phyloP scores from a whole-genome alignment of 2,888 invertebrate genomes.

The Volucella bombylans region DNA sequence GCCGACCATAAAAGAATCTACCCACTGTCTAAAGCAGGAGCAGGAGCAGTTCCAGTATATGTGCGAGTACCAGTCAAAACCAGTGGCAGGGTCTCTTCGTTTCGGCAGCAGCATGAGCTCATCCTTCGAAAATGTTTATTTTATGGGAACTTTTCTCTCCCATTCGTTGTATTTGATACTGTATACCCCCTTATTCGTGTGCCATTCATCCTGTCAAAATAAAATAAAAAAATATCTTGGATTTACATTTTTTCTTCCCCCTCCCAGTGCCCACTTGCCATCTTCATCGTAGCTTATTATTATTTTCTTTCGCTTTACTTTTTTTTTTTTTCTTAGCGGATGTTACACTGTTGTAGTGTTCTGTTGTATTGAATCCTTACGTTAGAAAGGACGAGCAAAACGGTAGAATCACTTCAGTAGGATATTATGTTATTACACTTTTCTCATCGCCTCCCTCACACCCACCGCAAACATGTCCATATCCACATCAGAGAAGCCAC shows the following conservation, averaged over 20 bases:
- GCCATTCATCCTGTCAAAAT: conserved; percentile 43
- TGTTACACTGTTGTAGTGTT: conserved; percentile 25
- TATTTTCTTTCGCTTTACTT: conserved; percentile 39
- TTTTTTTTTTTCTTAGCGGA: neutral
- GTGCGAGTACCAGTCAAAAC: neutral
- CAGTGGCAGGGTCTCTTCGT: conserved; percentile 34
- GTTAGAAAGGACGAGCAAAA: conserved; percentile 62
- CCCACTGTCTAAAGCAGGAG: neutral
- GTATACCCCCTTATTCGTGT: conserved; percentile 29
- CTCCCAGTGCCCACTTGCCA: neutral
- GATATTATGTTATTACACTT: conserved; percentile 71
- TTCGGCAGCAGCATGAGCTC: conserved; percentile 50
- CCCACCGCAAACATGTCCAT: no score
- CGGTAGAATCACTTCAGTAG: conserved; percentile 59
- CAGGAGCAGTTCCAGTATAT: no score
- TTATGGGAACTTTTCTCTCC: conserved; percentile 58
- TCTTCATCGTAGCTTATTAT: conserved; percentile 43
- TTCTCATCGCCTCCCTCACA: neutral
- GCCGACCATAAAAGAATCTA: conserved; percentile 60
- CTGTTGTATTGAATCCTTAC: conserved; percentile 48
- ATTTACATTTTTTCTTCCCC: conserved; percentile 54
- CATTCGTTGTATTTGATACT: conserved; percentile 58
- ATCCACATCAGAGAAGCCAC: neutral
- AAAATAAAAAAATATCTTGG: conserved; percentile 27
- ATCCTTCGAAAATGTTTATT: conserved; percentile 70